Evolutionary conservation across 2,888 invertebrate species (phyloP).

Genomic region (Epinotia brunnichana): DNA sequence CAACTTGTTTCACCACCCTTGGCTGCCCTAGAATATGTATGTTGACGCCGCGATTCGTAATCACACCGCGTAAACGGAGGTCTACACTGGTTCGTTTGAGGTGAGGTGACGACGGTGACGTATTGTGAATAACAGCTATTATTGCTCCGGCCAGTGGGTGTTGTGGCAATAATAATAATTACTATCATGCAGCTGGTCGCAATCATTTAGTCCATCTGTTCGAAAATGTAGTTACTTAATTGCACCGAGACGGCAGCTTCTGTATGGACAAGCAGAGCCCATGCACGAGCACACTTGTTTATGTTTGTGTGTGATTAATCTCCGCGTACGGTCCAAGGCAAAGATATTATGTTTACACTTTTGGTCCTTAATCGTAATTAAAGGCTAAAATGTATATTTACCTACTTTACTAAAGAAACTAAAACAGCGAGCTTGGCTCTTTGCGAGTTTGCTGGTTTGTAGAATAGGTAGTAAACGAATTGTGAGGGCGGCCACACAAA

Average conservation of each 20-base stretch:
- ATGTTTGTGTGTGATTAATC: too few species aligned
- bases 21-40: neutral
- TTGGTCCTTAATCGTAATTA: too few species aligned
- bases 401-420: too few species aligned
- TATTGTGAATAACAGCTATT: neutral
- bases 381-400: too few species aligned
- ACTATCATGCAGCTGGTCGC: neutral
- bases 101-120: neutral
- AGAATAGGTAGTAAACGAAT: too few species aligned
- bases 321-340: neutral
- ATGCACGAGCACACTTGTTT: too few species aligned
- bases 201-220: constrained; percentile 7
- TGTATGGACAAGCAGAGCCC: neutral
- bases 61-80: neutral
- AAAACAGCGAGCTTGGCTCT: too few species aligned
- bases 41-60: too few species aligned
- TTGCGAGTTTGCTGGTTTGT: too few species aligned
- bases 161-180: neutral
- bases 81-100: neutral
- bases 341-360: neutral
- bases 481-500: too few species aligned
- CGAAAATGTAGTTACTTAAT: neutral
- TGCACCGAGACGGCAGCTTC: neutral
- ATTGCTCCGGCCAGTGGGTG: neutral
- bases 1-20: neutral